phyloP scores from a whole-genome alignment of 2,888 invertebrate genomes.

The Athetis lepigone region DNA sequence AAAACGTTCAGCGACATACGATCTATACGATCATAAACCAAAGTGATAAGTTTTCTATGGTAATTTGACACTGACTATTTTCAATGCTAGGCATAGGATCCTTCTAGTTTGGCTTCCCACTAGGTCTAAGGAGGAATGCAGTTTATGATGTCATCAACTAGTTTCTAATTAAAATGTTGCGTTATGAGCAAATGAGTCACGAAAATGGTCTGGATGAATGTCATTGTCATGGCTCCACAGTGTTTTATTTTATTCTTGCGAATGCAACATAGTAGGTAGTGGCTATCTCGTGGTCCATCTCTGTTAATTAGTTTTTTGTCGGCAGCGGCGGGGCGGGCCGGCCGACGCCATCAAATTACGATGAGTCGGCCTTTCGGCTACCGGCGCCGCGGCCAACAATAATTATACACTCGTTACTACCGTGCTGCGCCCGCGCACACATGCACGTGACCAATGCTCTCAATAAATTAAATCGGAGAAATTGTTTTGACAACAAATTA shows the following conservation, averaged over 20 bases:
- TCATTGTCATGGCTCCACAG: constrained; percentile 67
- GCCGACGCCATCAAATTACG: constrained; percentile 90
- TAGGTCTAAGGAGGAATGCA: constrained; percentile 48
- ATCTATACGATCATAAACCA: constrained; percentile 60
- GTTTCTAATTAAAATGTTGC: constrained; percentile 55
- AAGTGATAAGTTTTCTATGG: constrained; percentile 60
- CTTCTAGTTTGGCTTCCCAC: constrained; percentile 54
- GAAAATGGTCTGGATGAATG: constrained; percentile 72
- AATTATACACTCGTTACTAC: constrained; percentile 91
- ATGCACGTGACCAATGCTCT: constrained; percentile 77
- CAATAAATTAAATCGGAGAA: constrained; percentile 77
- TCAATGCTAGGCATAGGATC: constrained; percentile 54
- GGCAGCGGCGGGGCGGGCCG: constrained; percentile 83
- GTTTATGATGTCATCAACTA: constrained; percentile 41
- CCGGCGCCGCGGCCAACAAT: constrained; percentile 84
- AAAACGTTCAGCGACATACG: constrained; percentile 59
- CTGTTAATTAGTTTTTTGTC: constrained; percentile 90
- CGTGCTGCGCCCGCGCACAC: constrained; percentile 81
- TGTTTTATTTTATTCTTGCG: constrained; percentile 80
- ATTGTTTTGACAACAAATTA: constrained; percentile 78
- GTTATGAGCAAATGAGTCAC: constrained; percentile 58
- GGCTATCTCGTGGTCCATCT: constrained; percentile 80
- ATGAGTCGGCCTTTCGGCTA: constrained; percentile 90
- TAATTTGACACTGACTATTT: constrained; percentile 62
- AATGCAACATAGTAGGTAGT: constrained; percentile 77